Base-by-base conservation (phyloP, 1,140 invertebrate genomes). In the Tetraneura akinire region DNA sequence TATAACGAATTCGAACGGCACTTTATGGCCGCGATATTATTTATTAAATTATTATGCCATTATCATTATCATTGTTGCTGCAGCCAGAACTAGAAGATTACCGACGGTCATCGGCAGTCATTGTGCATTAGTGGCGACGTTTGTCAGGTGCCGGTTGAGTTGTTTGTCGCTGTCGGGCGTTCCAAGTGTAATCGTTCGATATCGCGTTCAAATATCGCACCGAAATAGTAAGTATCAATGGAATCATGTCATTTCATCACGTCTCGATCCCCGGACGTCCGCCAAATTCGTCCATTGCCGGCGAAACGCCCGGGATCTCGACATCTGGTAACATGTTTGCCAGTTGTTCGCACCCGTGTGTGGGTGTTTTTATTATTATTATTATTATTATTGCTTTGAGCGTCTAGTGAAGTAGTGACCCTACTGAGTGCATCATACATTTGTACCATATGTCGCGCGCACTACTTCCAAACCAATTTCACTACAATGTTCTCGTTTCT, bases 351-450 rank as follows among this genome's bases (percentile, higher is more conserved):
- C 29, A 10, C 13, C 47, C 26, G 32, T n/a, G 70, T 3, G 71
- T 76, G 51, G 71, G 71, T 18, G 71, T 53, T 23, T 14, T 57
- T n/a, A 23, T 62, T n/a, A n/a, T n/a, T n/a, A n/a, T n/a, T n/a
- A n/a, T n/a, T n/a, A n/a, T n/a, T n/a, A n/a, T n/a, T 62, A 8
- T 29, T 9, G 10, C n/a, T 62, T 29, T 62, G 32, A 18, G 16
- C 14, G 14, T 11, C n/a, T 16, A 1, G 64, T 45, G 42, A 55
- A 10, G 9, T 16, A 1, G 64, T 45, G 42, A 55, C 51, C 18
- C 47, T 8, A 5, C 51, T 4, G 18, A 37, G n/a, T 21, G 29
- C 71, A 55, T 10, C n/a, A n/a, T n/a, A n/a, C n/a, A n/a, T n/a
- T n/a, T n/a, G 9, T 26, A n/a, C 70, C 70, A 73, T 53, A 51